Percentiles rank a stretch among this genome's conserved stretches.
Conservation (phyloP, 1,140 invertebrate genomes). For the Oncopodura yosiiana region DNA sequence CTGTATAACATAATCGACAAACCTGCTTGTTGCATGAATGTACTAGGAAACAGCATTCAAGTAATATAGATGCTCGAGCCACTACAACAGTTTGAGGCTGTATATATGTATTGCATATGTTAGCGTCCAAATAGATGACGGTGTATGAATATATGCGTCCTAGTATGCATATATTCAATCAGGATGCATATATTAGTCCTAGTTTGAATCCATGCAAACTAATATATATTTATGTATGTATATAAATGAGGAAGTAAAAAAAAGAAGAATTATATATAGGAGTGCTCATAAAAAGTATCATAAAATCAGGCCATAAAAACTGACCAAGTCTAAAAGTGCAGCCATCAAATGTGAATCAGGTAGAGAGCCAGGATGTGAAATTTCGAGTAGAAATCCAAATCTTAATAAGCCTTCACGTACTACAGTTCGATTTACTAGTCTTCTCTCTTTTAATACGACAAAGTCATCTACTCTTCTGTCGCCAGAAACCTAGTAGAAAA, state of each 20-base stretch:
- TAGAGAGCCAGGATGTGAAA: conserved; percentile 84
- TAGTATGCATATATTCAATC: no score
- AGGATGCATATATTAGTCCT: no score
- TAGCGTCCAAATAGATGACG: no score
- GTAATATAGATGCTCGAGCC: conserved; percentile 71
- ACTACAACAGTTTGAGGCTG: conserved; percentile 89
- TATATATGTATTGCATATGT: background rate
- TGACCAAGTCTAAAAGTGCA: conserved; percentile 88
- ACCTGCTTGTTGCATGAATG: conserved; percentile 95
- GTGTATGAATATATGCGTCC: no score
- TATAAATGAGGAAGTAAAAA: no score
- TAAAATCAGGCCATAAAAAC: conserved; percentile 31
- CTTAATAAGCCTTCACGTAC: conserved; percentile 70
- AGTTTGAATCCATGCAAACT: no score
- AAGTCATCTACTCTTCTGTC: conserved; percentile 55
- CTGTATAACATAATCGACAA: conserved; percentile 49
- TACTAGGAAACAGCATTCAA: conserved; percentile 94
- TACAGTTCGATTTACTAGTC: conserved; percentile 60
- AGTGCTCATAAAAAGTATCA: background rate
- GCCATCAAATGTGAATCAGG: conserved; percentile 92
- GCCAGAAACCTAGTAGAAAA: conserved; percentile 30
- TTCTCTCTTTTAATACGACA: conserved; percentile 72
- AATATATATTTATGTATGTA: no score
- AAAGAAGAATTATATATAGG: no score
- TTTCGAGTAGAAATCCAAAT: conserved; percentile 83